Percentiles rank a stretch among this genome's conserved stretches.
Evolutionary conservation across 2,888 invertebrate species (phyloP).

Genomic region (Coecobrya sp.): DNA sequence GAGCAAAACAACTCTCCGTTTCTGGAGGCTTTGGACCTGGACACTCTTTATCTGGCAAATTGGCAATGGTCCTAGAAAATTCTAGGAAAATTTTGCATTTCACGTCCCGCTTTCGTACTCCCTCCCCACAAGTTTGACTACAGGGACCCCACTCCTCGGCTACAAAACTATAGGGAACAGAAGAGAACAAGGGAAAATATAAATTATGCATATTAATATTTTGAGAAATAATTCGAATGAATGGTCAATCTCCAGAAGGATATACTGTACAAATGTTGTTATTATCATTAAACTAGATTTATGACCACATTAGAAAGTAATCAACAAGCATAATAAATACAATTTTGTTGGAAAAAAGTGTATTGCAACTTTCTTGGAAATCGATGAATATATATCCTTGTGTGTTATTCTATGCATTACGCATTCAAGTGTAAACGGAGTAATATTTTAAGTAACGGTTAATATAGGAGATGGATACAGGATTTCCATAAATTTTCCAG

Average conservation of each 20-base stretch:
- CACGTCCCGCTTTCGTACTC: conserved; percentile 94
- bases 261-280: background rate
- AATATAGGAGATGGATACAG: too few species aligned
- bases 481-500: too few species aligned
- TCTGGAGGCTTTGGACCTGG: conserved; percentile 94
- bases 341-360: background rate
- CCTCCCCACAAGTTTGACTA: conserved; percentile 97
- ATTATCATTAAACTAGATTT: background rate
- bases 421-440: too few species aligned
- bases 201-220: background rate
- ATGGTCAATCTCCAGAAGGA: background rate
- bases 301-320: background rate
- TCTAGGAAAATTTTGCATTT: conserved; percentile 98
- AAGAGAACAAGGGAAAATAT: background rate
- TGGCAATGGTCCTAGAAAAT: conserved; percentile 96
- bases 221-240: background rate
- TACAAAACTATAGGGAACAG: conserved; percentile 91
- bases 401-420: background rate
- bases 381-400: background rate
- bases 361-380: background rate
- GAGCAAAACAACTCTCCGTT: conserved; percentile 93
- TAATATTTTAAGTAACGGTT: too few species aligned
- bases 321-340: background rate
- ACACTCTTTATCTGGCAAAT: conserved; percentile 95
- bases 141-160: conserved; percentile 98